phyloP scores from a whole-genome alignment of 2,113 vertebrate species.

The Silurus glanis region DNA sequence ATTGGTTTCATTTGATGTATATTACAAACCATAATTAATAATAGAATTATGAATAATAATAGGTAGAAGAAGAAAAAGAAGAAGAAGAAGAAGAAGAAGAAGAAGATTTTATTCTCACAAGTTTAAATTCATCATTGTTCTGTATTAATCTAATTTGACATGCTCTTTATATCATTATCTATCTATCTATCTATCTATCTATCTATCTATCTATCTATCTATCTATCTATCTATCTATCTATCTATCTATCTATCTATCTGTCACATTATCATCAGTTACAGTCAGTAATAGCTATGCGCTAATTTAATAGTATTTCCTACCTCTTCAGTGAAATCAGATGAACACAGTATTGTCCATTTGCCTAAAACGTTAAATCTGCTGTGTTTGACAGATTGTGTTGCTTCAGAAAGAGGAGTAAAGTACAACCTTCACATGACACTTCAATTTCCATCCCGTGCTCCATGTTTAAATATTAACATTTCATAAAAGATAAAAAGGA shows the following conservation, averaged over 20 bases:
- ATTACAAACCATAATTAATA: not conserved
- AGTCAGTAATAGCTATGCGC: not conserved
- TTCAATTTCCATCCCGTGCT: conserved; percentile 52
- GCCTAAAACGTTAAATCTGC: not conserved
- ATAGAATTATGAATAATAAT: not conserved
- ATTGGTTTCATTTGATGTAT: not conserved
- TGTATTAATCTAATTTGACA: too few relatives aligned
- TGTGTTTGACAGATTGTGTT: not conserved
- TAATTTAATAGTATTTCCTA: not conserved
- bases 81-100: not conserved
- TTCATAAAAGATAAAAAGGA: conserved; percentile 22
- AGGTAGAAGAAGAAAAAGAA: not conserved
- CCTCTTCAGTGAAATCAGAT: not conserved
- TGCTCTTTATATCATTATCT: not conserved
- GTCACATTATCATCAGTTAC: not conserved
- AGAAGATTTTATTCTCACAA: not conserved
- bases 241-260: not conserved
- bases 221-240: not conserved
- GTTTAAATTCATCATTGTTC: too few relatives aligned
- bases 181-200: not conserved
- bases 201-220: not conserved
- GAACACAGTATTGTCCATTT: not conserved
- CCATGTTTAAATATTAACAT: conserved; percentile 75
- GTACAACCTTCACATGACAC: conserved; percentile 71
- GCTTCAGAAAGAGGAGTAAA: conserved; percentile 64